These are phyloP conservation scores for Pipistrellus pygmaeus DNA, from an alignment of 2,797 vertebrate genomes.

Conservation along the genomic window DNA sequence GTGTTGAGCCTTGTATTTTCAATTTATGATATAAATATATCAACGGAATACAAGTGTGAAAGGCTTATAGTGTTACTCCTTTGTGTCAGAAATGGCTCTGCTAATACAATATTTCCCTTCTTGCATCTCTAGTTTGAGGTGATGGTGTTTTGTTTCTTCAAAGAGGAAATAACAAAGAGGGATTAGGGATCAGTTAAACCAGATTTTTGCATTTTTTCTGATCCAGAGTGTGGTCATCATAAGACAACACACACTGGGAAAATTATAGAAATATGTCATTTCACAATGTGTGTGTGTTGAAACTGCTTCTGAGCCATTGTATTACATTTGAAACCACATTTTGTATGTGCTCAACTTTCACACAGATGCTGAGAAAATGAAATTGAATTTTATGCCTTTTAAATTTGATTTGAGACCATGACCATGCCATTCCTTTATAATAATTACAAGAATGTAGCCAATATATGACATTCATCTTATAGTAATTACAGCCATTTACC, in stretches of 20 bases:
- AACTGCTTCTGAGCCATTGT: conserved; percentile 58
- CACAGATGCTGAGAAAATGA: conserved; percentile 77
- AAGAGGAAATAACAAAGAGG: conserved; percentile 61
- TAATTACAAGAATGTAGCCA: conserved; percentile 85
- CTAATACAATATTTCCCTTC: conserved; percentile 23
- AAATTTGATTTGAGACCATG: conserved; percentile 84
- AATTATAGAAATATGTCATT: conserved; percentile 75
- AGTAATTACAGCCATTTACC: conserved; percentile 87
- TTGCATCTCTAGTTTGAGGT: conserved; percentile 41
- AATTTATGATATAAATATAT: conserved; percentile 40
- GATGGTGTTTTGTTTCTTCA: conserved; percentile 59
- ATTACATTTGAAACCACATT: conserved; percentile 76
- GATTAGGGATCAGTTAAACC: conserved; percentile 38
- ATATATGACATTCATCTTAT: conserved; percentile 87
- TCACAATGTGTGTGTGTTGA: conserved; percentile 61
- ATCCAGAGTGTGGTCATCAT: conserved; percentile 46
- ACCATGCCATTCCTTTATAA: conserved; percentile 84
- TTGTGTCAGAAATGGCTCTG: conserved; percentile 6
- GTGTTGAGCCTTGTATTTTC: conserved; percentile 37
- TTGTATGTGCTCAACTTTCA: conserved; percentile 73
- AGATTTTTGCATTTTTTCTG: conserved; percentile 69
- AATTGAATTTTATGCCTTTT: conserved; percentile 83
- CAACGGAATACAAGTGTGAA: background rate
- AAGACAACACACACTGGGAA: conserved; percentile 62
- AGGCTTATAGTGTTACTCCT: conserved; percentile 37